Conservation (phyloP, 2,888 invertebrate genomes). For the Lordiphosa andalusiaca region DNA sequence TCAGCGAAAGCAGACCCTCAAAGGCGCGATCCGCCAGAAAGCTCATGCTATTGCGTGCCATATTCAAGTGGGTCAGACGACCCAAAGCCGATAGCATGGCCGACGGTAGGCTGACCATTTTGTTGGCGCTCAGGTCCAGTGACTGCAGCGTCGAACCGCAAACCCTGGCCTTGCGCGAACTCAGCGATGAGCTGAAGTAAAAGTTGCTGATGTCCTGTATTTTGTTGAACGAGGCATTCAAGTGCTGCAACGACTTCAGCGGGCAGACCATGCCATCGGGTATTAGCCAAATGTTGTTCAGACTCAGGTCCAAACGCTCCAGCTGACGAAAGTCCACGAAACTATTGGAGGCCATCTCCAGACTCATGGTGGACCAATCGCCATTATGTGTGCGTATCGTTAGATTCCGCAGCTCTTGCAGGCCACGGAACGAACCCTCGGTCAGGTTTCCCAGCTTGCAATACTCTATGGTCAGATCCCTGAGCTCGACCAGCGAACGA, state of each 20-base stretch:
- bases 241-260: conserved; percentile 87
- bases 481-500: conserved; percentile 89
- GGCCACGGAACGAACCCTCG: conserved; percentile 88
- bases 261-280: conserved; percentile 93
- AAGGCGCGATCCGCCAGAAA: conserved; percentile 92
- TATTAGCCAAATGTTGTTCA: conserved; percentile 93
- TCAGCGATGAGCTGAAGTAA: conserved; percentile 87
- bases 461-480: conserved; percentile 90
- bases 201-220: conserved; percentile 93
- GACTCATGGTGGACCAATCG: conserved; percentile 91
- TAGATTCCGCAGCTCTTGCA: conserved; percentile 90
- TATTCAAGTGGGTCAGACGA: conserved; percentile 88
- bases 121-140: conserved; percentile 91
- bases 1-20: conserved; percentile 88
- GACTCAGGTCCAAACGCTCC: conserved; percentile 91
- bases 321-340: conserved; percentile 89
- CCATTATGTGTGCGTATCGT: conserved; percentile 92
- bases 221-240: conserved; percentile 93
- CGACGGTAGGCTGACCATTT: conserved; percentile 90
- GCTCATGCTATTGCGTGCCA: conserved; percentile 93
- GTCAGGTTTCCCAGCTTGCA: conserved; percentile 94
- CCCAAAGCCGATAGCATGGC: conserved; percentile 90
- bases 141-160: conserved; percentile 86
- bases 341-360: conserved; percentile 90
- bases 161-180: conserved; percentile 80